Evolutionary conservation across 2,113 vertebrate genomes (phyloP), one percentile per base, ranked within the genome.

Genomic region (Rhagologus leucostigma): DNA sequence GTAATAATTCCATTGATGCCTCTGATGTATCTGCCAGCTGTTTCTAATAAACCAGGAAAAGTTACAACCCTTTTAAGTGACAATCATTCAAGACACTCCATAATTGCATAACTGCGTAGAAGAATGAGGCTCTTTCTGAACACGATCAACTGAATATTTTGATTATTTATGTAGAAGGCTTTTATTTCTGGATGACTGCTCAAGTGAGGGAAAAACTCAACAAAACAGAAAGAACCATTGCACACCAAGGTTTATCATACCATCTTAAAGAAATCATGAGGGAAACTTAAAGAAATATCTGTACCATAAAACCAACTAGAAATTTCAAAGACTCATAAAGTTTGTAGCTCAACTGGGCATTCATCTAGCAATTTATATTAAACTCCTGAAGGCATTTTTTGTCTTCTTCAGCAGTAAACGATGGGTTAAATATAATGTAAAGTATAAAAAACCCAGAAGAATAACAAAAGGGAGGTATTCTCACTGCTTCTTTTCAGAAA

Each of bases 11-110:
- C 57, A 88, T 92, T 79, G 91, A 96, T 0, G 88, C 24, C n/a
- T 90, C 83, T 93, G 70, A 86, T 89, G 22, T 57, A 67, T 89
- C 69, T 96, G 73, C 92, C 97, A 97, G 87, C 84, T 97, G 93
- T 96, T 97, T 94, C 89, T 96, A 95, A 95, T 96, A 96, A 95
- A 95, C 67, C 60, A 75, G 74, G 49, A 87, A 85, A 87, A 93
- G 93, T 97, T 95, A 96, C 80, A 84, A 79, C 23, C 59, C 87
- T 94, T 95, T 95, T 83, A 97, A 97, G 95, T 87, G 96, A 96
- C 91, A 97, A 29, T 90, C 82, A 91, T 93, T 97, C 87, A 84
- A 96, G 86, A 78, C 65, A 49, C 68, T 84, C 63, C 42, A 14
- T 92, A 93, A 91, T 89, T 91, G 91, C 39, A 62, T 74, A 81